Evolutionary conservation across 2,113 vertebrate species (phyloP).

Genomic region (Cottus gobio): DNA sequence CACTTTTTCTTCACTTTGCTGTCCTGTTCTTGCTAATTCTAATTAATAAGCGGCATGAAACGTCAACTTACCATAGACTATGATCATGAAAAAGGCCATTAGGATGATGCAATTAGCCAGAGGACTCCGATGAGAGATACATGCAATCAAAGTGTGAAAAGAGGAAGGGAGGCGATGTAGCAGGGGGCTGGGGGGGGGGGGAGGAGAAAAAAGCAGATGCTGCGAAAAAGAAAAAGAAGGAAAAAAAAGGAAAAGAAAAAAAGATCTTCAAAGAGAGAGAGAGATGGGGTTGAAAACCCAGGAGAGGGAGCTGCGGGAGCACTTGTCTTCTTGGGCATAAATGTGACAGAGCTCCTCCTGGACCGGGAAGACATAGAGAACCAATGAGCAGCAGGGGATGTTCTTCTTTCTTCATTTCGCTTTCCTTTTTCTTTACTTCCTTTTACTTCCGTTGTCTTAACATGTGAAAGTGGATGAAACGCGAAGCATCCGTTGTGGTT

Average conservation of each 20-base stretch:
- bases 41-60: conserved; percentile 78
- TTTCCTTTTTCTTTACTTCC: conserved; percentile 20
- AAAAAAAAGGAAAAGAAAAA: conserved; percentile 69
- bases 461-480: conserved; percentile 22
- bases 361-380: conserved; percentile 68
- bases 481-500: conserved; percentile 42
- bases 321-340: conserved; percentile 77
- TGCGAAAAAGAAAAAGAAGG: conserved; percentile 71
- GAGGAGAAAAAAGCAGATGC: conserved; percentile 74
- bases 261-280: conserved; percentile 80
- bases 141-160: conserved; percentile 80
- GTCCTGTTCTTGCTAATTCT: conserved; percentile 69
- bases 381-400: conserved; percentile 65
- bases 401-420: conserved; percentile 46
- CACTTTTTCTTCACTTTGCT: conserved; percentile 67
- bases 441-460: conserved; percentile 44
- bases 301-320: conserved; percentile 78
- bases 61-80: conserved; percentile 71
- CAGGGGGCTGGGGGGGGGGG: conserved; percentile 51
- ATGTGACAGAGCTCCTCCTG: conserved; percentile 77
- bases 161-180: conserved; percentile 65
- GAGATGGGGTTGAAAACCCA: conserved; percentile 74
- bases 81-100: conserved; percentile 78
- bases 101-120: conserved; percentile 82
- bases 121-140: conserved; percentile 78